These are phyloP conservation scores for Aelia acuminata DNA, from an alignment of 2,888 invertebrate genomes.

Conservation along the genomic window DNA sequence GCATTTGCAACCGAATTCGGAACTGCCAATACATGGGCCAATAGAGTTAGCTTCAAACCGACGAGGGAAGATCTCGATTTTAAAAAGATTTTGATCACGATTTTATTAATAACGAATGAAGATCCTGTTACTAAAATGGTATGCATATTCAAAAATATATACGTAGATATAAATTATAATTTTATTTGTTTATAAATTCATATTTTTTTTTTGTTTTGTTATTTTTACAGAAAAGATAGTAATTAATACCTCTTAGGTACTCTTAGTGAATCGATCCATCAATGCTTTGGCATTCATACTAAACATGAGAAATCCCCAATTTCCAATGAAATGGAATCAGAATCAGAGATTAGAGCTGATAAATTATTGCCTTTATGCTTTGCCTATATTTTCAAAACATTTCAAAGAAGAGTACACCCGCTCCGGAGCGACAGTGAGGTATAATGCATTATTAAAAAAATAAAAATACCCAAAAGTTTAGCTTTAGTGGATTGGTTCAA, in stretches of 20 bases:
- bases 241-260: constrained; percentile 10
- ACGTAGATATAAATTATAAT: not conserved
- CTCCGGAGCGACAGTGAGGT: constrained; percentile 59
- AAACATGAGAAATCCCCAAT: not conserved
- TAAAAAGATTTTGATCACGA: constrained; percentile 60
- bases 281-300: not conserved
- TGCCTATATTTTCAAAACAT: constrained; percentile 35
- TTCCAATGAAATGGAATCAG: not conserved
- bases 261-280: not conserved
- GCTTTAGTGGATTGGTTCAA: no score
- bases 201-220: constrained; percentile 7
- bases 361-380: not conserved
- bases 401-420: not conserved
- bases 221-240: constrained; percentile 19
- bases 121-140: not conserved
- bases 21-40: constrained; percentile 60
- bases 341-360: not conserved
- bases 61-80: constrained; percentile 56
- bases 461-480: no score
- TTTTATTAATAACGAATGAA: not conserved
- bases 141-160: not conserved
- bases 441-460: not conserved
- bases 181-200: not conserved
- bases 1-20: constrained; percentile 61
- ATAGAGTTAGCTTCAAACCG: constrained; percentile 42